Evolutionary conservation across 1,140 invertebrate genomes (phyloP), one percentile per base, ranked within the genome.

Genomic region (Macrobrachium rosenbergii): DNA sequence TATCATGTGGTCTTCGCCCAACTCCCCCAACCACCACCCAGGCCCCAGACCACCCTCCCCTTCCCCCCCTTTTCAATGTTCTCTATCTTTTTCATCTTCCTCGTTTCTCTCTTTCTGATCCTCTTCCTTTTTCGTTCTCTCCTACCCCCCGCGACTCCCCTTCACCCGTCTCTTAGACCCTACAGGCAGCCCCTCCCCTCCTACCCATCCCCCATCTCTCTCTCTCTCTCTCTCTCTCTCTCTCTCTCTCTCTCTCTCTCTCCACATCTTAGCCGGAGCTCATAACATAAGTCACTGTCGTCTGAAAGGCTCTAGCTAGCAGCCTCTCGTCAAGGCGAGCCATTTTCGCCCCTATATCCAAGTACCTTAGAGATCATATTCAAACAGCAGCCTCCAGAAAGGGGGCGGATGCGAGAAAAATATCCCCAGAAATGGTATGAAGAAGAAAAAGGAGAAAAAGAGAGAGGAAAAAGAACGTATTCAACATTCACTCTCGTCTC

Each of bases 231-330:
- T 58, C 16, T 17, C 45, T 64, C 45, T 28, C 59, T 58, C 82
- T 11, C 58, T 62, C 77, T 58, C 16, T 17, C 45, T 64, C 45
- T 28, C 75, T 58, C 63, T 45, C 75, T 59, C 60, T 21, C 75
- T 60, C 83, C 83, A 86, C 83, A 86, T 86, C 83, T 86, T 69
- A 86, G 76, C 83, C 64, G n/a, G 43, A 17, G n/a, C 83, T 86
- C 83, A 77, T 86, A 86, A 86, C 83, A 86, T 86, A 86, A 86
- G 83, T 86, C 83, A 86, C 63, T 86, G 83, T 86, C 83, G 76
- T 37, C 75, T 86, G 83, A 86, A 80, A 86, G 58, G 83, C 83
- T 86, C 75, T 67, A 79, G 76, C 62, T 77, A 86, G 76, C 63
- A 86, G 83, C 76, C 77, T 63, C 77, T 73, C 83, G 76, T 86